Evolutionary conservation across 23 tunicate genomes (phyloP).

Genomic region (Aplidium turbinatum): DNA sequence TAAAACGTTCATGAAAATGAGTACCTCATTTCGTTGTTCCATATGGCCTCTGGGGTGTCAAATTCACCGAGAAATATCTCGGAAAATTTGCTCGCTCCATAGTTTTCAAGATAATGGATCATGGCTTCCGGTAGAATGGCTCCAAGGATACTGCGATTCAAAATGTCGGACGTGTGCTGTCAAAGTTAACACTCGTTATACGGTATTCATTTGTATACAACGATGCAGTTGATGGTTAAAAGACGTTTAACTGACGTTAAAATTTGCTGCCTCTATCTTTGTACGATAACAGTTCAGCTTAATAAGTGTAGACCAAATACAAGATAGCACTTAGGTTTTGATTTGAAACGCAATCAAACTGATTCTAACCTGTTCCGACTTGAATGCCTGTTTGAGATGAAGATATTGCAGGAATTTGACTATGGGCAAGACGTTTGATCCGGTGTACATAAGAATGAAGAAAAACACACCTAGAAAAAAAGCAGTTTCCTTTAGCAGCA

Average conservation of each 20-base stretch:
- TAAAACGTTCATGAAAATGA: too few relatives aligned
- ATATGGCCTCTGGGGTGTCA: conserved; percentile 99
- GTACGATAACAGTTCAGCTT: too few relatives aligned
- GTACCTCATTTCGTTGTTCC: conserved; percentile 98
- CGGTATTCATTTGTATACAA: neutral
- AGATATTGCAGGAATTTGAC: conserved; percentile 87
- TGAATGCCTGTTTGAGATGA: conserved; percentile 89
- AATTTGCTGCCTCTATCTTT: too few relatives aligned
- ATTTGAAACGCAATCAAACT: neutral
- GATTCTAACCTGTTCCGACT: conserved; percentile 29
- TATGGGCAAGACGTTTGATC: conserved; percentile 95
- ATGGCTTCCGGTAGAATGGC: conserved; percentile 94
- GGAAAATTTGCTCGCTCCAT: conserved; percentile 93
- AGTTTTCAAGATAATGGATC: conserved; percentile 98
- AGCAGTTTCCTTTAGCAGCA: neutral
- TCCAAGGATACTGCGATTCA: conserved; percentile 83
- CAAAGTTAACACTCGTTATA: neutral
- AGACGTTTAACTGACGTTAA: too few relatives aligned
- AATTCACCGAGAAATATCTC: conserved; percentile 98
- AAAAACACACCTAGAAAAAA: conserved; percentile 82
- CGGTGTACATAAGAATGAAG: conserved; percentile 99
- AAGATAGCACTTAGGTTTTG: neutral
- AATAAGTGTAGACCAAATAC: too few relatives aligned
- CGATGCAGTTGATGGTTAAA: too few relatives aligned
- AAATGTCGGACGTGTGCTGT: conserved; percentile 70